Conservation (phyloP, 2,113 vertebrate genomes). For the Varanus salvator region DNA sequence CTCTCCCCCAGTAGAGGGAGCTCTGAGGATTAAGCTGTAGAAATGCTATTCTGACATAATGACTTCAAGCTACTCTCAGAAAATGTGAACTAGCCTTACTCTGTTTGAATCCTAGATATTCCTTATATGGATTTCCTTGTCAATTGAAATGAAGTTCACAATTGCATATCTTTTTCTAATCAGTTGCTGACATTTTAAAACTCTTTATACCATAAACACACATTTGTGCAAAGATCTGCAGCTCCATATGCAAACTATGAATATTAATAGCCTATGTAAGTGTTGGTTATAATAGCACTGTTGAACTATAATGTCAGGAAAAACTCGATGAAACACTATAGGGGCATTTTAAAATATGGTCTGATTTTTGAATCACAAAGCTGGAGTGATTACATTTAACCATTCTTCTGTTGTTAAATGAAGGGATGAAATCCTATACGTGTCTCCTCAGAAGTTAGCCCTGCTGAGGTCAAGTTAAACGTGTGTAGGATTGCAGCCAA, state of each 20-base stretch:
- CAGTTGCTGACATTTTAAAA: background rate
- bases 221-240: background rate
- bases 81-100: background rate
- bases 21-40: slow-evolving; percentile 57
- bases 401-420: background rate
- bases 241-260: background rate
- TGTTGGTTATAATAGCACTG: background rate
- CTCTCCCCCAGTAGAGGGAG: slow-evolving; percentile 81
- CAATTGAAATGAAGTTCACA: background rate
- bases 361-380: background rate
- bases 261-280: too few relatives aligned
- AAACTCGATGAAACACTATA: background rate
- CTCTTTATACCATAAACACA: too few relatives aligned
- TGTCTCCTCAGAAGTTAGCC: background rate
- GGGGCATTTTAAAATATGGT: background rate
- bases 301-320: background rate
- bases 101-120: background rate
- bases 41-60: background rate
- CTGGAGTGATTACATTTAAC: background rate
- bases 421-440: background rate
- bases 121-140: background rate
- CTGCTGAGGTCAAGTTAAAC: background rate
- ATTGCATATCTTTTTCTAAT: background rate
- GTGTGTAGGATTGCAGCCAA: background rate
- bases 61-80: too few relatives aligned